phyloP scores from a whole-genome alignment of 2,888 invertebrate species.

The Molorchus minor region DNA sequence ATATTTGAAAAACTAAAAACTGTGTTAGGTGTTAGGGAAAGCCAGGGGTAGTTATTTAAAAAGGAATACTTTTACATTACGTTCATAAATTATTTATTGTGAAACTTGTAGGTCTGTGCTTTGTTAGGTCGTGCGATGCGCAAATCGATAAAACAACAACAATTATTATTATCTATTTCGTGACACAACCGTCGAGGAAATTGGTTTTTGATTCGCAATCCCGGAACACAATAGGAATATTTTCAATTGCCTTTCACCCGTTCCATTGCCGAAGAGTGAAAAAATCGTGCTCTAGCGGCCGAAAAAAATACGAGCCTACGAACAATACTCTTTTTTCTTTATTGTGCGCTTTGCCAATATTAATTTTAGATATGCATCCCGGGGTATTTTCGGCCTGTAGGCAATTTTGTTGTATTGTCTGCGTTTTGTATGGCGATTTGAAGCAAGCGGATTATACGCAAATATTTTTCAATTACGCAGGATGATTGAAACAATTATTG shows the following conservation, averaged over 20 bases:
- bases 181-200: not conserved
- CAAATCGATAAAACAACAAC: slow-evolving; percentile 8
- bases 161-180: slow-evolving; percentile 1
- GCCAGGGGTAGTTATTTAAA: too few species aligned
- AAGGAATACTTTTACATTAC: too few species aligned
- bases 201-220: slow-evolving; percentile 9
- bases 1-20: too few species aligned
- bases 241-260: slow-evolving; percentile 10
- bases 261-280: not conserved
- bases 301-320: not conserved
- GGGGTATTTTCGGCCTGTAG: too few species aligned
- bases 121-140: not conserved
- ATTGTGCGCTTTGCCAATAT: not conserved
- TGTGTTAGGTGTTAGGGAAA: too few species aligned
- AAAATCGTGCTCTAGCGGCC: not conserved
- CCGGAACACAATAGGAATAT: slow-evolving; percentile 11
- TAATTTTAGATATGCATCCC: too few species aligned
- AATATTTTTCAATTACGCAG: too few species aligned
- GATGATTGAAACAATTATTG: too few species aligned
- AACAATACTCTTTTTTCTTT: not conserved
- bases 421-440: too few species aligned
- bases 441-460: too few species aligned
- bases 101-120: not conserved
- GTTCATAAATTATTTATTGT: slow-evolving; percentile 3
- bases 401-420: too few species aligned